Conservation (phyloP, 2,113 vertebrate species). For the Rhabdomys dilectus region DNA sequence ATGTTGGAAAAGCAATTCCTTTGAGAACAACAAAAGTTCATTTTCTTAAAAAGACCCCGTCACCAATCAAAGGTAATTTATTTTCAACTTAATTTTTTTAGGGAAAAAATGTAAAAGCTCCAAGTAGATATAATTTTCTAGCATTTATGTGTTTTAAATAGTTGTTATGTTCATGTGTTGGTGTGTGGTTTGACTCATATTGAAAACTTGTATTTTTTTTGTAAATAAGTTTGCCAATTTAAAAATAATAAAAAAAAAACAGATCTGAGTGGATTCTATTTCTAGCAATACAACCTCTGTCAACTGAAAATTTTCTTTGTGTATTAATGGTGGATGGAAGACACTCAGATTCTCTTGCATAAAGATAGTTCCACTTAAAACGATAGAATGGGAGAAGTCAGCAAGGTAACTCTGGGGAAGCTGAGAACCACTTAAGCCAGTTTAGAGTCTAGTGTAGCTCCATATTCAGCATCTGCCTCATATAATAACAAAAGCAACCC, state of each 20-base stretch:
- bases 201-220: not conserved
- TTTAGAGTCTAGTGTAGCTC: not conserved
- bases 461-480: not conserved
- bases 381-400: not conserved
- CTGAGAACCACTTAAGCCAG: not conserved
- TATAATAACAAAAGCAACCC: not conserved
- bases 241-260: not conserved
- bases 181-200: not conserved
- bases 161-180: not conserved
- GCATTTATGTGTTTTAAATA: not conserved
- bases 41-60: conserved; percentile 69
- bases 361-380: not conserved
- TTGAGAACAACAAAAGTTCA: conserved; percentile 70
- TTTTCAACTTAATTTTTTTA: conserved; percentile 12
- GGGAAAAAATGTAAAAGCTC: not conserved
- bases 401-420: not conserved
- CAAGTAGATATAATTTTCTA: not conserved
- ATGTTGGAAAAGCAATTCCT: conserved; percentile 77
- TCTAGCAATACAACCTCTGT: not conserved
- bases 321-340: not conserved
- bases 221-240: not conserved
- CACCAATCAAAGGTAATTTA: conserved; percentile 72
- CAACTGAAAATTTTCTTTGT: not conserved
- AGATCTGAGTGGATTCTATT: not conserved
- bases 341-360: not conserved